A percentile compares a stretch with the other conserved stretches of the same genome.
phyloP scores from a whole-genome alignment of 2,113 vertebrate genomes.

The Petrocephalus zakoni region DNA sequence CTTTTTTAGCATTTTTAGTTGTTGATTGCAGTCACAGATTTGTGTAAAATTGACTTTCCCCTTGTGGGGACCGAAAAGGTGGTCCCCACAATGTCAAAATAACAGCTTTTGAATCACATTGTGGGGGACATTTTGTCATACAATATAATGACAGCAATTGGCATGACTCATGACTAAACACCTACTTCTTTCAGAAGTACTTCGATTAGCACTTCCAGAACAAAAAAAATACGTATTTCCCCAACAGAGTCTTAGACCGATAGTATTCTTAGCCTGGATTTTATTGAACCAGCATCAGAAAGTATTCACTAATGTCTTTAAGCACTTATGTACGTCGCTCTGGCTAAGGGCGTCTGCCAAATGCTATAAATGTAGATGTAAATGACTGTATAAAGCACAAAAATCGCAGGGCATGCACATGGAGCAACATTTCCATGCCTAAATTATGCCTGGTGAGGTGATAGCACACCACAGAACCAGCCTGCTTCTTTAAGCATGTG shows the following conservation, averaged over 20 bases:
- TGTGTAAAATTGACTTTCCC: background rate
- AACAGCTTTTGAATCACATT: background rate
- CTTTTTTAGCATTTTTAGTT: background rate
- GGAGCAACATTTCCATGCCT: background rate
- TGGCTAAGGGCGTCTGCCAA: too few species aligned
- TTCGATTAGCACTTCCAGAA: too few species aligned
- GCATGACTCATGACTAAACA: background rate
- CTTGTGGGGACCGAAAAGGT: background rate
- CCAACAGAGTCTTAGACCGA: too few species aligned
- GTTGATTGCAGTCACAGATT: background rate
- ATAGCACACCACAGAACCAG: background rate
- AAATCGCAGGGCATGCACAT: background rate
- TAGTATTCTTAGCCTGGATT: too few species aligned
- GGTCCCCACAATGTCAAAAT: background rate
- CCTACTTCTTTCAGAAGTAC: too few species aligned
- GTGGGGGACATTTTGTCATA: background rate
- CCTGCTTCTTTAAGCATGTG: background rate
- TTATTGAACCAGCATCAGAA: too few species aligned
- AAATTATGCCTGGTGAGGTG: background rate
- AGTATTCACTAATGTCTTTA: too few species aligned
- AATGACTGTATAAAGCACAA: background rate
- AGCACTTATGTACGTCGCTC: too few species aligned
- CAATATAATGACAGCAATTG: background rate
- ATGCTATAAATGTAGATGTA: too few species aligned
- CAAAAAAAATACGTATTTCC: too few species aligned